A percentile compares a stretch with the other conserved stretches of the same genome.
Evolutionary conservation across 2,113 vertebrate species (phyloP).

Genomic region (Himantopus leucocephalus): DNA sequence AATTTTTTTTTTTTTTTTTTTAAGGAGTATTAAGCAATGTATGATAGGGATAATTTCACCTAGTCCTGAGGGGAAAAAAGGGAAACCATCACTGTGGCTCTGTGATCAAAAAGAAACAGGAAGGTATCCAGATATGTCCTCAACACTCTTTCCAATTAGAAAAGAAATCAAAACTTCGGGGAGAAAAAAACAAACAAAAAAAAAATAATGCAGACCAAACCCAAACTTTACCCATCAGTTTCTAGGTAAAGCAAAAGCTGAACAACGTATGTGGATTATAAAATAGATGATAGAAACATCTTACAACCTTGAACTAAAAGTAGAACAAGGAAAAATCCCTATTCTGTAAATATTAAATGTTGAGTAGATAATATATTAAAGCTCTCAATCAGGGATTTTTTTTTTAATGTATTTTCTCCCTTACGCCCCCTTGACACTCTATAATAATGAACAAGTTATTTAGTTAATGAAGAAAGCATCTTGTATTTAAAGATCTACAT

Average conservation of each 20-base stretch:
- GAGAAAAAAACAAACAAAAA: not conserved
- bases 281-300: not conserved
- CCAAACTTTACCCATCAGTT: not conserved
- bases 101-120: not conserved
- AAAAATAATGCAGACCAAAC: not conserved
- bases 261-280: not conserved
- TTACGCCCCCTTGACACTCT: slow-evolving; percentile 16
- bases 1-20: not conserved
- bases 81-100: not conserved
- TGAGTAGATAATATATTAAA: not conserved
- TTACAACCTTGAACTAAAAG: not conserved
- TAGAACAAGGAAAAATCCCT: not conserved
- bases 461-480: slow-evolving; percentile 72
- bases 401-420: slow-evolving; percentile 20
- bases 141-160: not conserved
- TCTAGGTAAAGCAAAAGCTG: not conserved
- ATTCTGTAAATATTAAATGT: slow-evolving; percentile 25
- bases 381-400: slow-evolving; percentile 2
- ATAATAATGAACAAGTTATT: slow-evolving; percentile 69
- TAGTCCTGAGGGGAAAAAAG: not conserved
- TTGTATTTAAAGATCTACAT: slow-evolving; percentile 75
- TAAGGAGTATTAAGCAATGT: not conserved
- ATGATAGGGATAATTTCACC: not conserved
- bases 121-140: not conserved
- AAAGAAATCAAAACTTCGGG: no score